These are phyloP conservation scores for Gymnothorax javanicus DNA, from an alignment of 2,797 vertebrate genomes.

Conservation along the genomic window DNA sequence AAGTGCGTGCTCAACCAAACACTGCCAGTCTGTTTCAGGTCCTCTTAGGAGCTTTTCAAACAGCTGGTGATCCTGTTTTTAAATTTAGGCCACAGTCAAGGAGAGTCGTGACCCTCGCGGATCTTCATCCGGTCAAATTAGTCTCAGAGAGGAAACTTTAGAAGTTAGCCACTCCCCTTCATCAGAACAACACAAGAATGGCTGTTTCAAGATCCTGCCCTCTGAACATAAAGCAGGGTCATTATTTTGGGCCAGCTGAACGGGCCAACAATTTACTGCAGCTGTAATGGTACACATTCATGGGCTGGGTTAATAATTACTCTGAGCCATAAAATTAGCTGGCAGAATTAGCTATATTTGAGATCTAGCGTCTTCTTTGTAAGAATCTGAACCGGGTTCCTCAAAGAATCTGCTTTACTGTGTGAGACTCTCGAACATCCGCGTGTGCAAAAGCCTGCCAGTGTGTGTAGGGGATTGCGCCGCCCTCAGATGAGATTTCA, in stretches of 20 bases:
- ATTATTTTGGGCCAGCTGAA: background rate
- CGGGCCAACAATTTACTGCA: background rate
- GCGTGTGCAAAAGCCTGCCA: background rate
- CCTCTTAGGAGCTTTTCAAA: slow-evolving; percentile 7
- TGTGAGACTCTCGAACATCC: background rate
- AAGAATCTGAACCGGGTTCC: background rate
- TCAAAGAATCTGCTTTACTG: background rate
- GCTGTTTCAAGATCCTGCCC: background rate
- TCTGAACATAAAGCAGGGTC: background rate
- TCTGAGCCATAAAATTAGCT: background rate
- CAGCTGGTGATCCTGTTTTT: slow-evolving; percentile 26
- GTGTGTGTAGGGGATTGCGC: background rate
- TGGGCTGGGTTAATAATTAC: background rate
- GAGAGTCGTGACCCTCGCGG: background rate
- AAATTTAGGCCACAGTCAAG: slow-evolving; percentile 25
- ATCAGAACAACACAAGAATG: background rate
- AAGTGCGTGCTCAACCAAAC: slow-evolving; percentile 19
- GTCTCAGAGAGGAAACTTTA: background rate
- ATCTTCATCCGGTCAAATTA: background rate
- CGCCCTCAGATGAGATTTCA: background rate
- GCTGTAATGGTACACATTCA: background rate
- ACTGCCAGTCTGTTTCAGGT: slow-evolving; percentile 18
- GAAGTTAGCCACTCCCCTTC: background rate
- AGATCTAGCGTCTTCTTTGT: background rate
- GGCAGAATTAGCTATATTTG: background rate